Conservation (phyloP, 2,888 invertebrate genomes). For the Dendrolimus houi region DNA sequence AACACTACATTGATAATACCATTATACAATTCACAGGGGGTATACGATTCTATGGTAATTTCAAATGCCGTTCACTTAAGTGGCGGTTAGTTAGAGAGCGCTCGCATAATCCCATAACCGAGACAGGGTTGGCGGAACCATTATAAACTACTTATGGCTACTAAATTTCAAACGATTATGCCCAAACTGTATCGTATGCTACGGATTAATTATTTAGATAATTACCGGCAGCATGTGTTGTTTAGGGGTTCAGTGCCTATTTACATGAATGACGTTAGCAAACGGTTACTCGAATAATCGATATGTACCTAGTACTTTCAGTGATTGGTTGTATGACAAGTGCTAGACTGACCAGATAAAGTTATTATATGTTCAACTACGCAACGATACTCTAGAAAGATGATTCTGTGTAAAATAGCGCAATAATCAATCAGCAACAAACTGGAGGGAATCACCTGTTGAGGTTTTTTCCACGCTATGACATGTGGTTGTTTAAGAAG, state of each 20-base stretch:
- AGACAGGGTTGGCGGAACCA: not conserved
- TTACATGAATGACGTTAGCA: not conserved
- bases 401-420: no score
- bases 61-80: conserved; percentile 15
- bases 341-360: no score
- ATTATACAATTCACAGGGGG: not conserved
- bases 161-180: not conserved
- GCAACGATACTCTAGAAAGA: no score
- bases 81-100: conserved; percentile 13
- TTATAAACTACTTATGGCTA: not conserved
- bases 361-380: no score
- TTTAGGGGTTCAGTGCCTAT: not conserved
- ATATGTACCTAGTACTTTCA: no score
- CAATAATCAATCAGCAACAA: no score
- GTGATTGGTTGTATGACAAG: no score
- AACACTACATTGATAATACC: not conserved
- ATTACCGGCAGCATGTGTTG: not conserved
- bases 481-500: no score
- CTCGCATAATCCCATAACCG: conserved; percentile 21
- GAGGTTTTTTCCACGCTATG: no score
- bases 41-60: conserved; percentile 9
- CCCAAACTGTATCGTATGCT: not conserved
- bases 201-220: conserved; percentile 7
- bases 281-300: no score
- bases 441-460: no score